Percentiles rank a stretch among this genome's conserved stretches.
Conservation (phyloP, 2,888 invertebrate species). For the Hypomecis atomaria region DNA sequence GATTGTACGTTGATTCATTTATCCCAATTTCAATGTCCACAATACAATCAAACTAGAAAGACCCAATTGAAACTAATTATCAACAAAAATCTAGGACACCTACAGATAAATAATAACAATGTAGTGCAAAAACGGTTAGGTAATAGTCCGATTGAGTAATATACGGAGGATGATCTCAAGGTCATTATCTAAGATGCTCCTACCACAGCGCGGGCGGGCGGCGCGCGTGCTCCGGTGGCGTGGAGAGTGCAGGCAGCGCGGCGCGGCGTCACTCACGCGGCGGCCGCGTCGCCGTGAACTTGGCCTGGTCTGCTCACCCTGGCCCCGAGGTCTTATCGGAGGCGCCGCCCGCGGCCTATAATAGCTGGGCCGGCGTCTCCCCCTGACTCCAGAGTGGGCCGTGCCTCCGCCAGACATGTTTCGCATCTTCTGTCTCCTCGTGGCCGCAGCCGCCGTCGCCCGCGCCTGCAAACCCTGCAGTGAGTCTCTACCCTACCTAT, state of each 20-base stretch:
- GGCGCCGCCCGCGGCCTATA: conserved; percentile 83
- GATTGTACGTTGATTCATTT: conserved; percentile 3
- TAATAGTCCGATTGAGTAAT: conserved; percentile 40
- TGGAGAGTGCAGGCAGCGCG: conserved; percentile 37
- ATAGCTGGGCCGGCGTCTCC: conserved; percentile 82
- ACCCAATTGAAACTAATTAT: conserved; percentile 20
- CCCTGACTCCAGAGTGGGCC: conserved; percentile 74
- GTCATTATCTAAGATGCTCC: conserved; percentile 67
- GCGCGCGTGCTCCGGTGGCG: conserved; percentile 40
- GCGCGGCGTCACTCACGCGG: conserved; percentile 66
- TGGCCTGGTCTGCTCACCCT: conserved; percentile 78
- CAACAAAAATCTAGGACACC: conserved; percentile 29
- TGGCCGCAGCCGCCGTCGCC: conserved; percentile 60
- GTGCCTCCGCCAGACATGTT: conserved; percentile 80
- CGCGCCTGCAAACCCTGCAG: conserved; percentile 79
- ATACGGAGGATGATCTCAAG: conserved; percentile 53
- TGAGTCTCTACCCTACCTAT: conserved; percentile 63
- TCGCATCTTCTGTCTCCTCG: conserved; percentile 73
- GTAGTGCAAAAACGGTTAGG: conserved; percentile 38
- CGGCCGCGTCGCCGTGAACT: conserved; percentile 81
- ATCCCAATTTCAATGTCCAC: not conserved
- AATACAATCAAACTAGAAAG: conserved; percentile 17
- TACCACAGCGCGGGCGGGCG: conserved; percentile 51
- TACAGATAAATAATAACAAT: conserved; percentile 35
- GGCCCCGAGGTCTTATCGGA: conserved; percentile 79